These are phyloP conservation scores for Tarsius wallacei DNA, from an alignment of 2,797 vertebrate genomes.

Conservation along the genomic window DNA sequence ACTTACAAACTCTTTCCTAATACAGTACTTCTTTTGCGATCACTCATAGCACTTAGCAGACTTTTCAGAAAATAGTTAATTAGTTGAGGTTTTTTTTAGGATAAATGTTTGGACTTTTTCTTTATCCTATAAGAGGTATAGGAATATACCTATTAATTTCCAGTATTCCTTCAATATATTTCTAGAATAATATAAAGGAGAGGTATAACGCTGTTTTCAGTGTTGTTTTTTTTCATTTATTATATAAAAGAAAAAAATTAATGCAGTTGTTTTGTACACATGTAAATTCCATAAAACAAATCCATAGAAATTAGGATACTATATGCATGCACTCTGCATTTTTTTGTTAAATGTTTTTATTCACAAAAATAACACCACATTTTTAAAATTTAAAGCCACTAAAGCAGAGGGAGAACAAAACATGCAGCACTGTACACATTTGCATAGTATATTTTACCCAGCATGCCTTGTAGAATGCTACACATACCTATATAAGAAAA, in stretches of 20 bases:
- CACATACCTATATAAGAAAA: constrained; percentile 93
- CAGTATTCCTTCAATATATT: constrained; percentile 20
- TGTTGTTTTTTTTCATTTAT: constrained; percentile 92
- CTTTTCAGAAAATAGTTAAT: constrained; percentile 50
- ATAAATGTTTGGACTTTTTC: constrained; percentile 21
- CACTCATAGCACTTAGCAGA: constrained; percentile 4
- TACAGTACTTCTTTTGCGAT: constrained; percentile 15
- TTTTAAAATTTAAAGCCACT: constrained; percentile 94
- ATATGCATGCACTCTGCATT: constrained; percentile 97
- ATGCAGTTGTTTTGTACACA: constrained; percentile 96
- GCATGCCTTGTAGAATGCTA: constrained; percentile 96
- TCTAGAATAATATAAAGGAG: constrained; percentile 81
- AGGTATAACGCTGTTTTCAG: constrained; percentile 77
- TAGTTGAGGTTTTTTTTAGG: constrained; percentile 38
- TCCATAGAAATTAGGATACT: constrained; percentile 96
- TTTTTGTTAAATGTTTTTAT: constrained; percentile 94
- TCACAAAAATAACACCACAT: constrained; percentile 95
- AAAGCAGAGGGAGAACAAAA: constrained; percentile 94
- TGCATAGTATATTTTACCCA: constrained; percentile 96
- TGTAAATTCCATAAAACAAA: constrained; percentile 95
- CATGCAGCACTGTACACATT: constrained; percentile 97
- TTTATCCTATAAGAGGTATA: not conserved
- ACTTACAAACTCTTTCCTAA: constrained; percentile 26
- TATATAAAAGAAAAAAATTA: constrained; percentile 96
- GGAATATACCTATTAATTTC: not conserved